Percentiles rank a stretch among this genome's conserved stretches.
Evolutionary conservation across 2,797 vertebrate species (phyloP).

Genomic region (Pteronotus mesoamericanus): DNA sequence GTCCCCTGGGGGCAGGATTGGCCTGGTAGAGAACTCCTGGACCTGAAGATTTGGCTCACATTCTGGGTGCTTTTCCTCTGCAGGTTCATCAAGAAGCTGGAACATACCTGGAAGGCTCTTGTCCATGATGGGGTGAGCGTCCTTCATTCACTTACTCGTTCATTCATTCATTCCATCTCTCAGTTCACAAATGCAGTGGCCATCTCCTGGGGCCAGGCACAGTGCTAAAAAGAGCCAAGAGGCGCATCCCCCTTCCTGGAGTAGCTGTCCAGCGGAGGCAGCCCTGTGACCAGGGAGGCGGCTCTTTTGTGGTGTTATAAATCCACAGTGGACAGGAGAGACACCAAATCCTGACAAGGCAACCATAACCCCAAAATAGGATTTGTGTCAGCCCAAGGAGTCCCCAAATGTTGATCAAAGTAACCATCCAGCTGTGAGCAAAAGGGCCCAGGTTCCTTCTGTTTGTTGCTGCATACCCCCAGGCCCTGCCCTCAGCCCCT

Average conservation of each 20-base stretch:
- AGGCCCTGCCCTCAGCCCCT: accelerated
- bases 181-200: neutral
- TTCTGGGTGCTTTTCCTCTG: neutral
- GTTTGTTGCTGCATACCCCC: accelerated
- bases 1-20: neutral
- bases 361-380: accelerated
- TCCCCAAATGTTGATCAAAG: neutral
- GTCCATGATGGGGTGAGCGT: conserved; percentile 95
- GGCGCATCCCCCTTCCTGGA: too few species aligned
- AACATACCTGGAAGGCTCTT: conserved; percentile 99
- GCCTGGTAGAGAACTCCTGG: neutral
- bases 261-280: accelerated
- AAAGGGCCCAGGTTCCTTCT: neutral
- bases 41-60: neutral
- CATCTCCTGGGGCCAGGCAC: neutral
- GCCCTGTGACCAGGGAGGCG: neutral
- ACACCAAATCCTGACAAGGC: accelerated
- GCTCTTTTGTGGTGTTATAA: accelerated
- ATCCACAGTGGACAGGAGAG: neutral
- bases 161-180: accelerated
- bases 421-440: neutral
- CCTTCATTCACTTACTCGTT: accelerated
- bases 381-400: neutral
- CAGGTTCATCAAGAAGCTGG: conserved; percentile 98
- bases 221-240: neutral